phyloP scores from a whole-genome alignment of 2,113 vertebrate genomes.

The Mormyrus lacerda region DNA sequence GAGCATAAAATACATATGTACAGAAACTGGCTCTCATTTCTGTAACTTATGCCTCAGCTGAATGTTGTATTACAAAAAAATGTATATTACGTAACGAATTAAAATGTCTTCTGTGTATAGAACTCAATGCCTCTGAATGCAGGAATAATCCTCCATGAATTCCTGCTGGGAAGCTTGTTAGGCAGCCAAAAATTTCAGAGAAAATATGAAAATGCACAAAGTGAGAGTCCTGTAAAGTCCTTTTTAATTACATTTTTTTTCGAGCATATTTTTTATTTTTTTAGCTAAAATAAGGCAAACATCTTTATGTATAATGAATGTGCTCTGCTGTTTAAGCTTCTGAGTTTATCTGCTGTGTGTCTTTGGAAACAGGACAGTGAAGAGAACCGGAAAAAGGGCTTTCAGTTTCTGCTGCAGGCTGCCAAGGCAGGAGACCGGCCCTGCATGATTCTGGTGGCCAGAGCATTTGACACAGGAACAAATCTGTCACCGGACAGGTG shows the following conservation, averaged over 20 bases:
- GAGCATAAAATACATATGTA: background rate
- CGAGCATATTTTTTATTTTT: background rate
- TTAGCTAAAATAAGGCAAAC: background rate
- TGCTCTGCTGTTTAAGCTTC: background rate
- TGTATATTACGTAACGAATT: background rate
- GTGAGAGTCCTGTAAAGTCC: background rate
- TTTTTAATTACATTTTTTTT: background rate
- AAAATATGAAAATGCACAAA: background rate
- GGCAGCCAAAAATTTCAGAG: background rate
- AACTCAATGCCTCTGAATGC: background rate
- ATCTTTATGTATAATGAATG: background rate
- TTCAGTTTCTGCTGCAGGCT: slow-evolving; percentile 77
- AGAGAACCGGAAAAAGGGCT: slow-evolving; percentile 78
- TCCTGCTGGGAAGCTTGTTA: background rate
- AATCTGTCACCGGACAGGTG: slow-evolving; percentile 80
- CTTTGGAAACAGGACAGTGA: slow-evolving; percentile 66
- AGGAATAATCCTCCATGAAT: background rate
- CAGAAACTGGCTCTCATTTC: background rate
- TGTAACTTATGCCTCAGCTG: background rate
- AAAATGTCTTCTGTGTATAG: background rate
- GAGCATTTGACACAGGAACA: slow-evolving; percentile 77
- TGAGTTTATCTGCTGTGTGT: background rate
- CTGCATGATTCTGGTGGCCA: slow-evolving; percentile 86
- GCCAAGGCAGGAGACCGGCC: slow-evolving; percentile 86
- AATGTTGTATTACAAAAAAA: background rate